Evolutionary conservation across 2,888 invertebrate species (phyloP).

Genomic region (Limnephilus auricula): DNA sequence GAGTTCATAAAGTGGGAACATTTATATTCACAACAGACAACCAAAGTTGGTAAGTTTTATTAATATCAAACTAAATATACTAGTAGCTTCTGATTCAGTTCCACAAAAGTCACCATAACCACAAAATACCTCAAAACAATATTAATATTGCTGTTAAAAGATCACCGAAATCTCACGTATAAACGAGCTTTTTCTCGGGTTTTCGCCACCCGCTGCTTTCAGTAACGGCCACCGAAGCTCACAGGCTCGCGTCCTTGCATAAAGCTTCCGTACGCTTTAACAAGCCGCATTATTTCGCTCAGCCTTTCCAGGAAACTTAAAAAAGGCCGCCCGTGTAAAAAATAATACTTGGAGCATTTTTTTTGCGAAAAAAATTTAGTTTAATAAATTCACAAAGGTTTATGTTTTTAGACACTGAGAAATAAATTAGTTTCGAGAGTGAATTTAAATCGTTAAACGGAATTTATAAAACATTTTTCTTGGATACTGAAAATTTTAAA

Average conservation of each 20-base stretch:
- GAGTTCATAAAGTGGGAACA: too few species aligned
- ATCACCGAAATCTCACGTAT: background rate
- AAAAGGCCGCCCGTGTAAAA: background rate
- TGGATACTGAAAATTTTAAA: background rate
- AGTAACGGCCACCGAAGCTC: conserved; percentile 8
- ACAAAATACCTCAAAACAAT: background rate
- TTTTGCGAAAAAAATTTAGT: background rate
- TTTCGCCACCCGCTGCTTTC: conserved; percentile 3
- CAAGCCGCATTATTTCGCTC: background rate
- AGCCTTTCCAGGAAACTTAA: background rate
- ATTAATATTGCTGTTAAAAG: background rate
- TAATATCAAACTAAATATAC: background rate
- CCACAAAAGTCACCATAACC: background rate
- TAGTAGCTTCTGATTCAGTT: background rate
- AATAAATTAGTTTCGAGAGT: background rate
- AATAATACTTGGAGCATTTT: background rate
- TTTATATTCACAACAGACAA: too few species aligned
- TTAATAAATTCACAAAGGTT: background rate
- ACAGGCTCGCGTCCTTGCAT: background rate
- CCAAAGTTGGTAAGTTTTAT: too few species aligned
- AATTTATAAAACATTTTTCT: background rate
- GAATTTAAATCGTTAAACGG: background rate
- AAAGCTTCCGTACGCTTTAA: background rate
- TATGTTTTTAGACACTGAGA: background rate
- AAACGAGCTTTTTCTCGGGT: conserved; percentile 4